Base-by-base conservation (phyloP, 37 sponge, comb jelly and placozoan genomes). In the Trichoplax adhaerens region DNA sequence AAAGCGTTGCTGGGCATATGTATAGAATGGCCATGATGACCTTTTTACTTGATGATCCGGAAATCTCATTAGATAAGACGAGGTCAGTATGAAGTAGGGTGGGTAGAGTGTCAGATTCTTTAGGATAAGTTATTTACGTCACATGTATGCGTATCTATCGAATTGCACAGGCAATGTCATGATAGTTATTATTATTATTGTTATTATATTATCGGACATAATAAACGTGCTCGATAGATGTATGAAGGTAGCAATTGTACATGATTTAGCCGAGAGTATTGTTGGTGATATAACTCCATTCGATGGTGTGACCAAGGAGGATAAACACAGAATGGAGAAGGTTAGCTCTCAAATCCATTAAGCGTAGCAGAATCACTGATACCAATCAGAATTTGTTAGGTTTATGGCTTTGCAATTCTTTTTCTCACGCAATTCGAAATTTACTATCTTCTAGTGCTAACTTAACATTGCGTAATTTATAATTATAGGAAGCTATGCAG, bases 1-100 rank as follows among this genome's bases (percentile, higher is more conserved):
- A 93, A 76, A 86, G 78, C 46, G 90, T 93, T n/a, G 76, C 90
- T 49, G 87, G 81, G 5, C 94, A 93, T 82, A 89, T 88, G 94
- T 88, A 93, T 77, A 72, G 94, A 46, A 93, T 93, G 94, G 82
- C 90, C 2, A 75, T 93, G 72, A 83, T 93, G 83, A 58, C 87
- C 0, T 80, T 93, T 53, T 72, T 86, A 7, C 77, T 89, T 77
- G 5, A 58, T 50, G 3, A 66, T 3, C 75, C 72, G 67, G 69
- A 68, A 0, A 2, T 7, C 46, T 3, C 4, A 2, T 54, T 56
- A 60, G 62, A 29, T 29, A 29, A 29, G 29, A 29, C 29, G 29
- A 29, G 29, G 29, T 29, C 29, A 29, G 29, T 29, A 29, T 29
- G 29, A 12, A 50, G 12, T 66, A 52, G 10, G 46, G 62, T 60